Percentiles rank a stretch among this genome's conserved stretches.
phyloP scores from a whole-genome alignment of 1,140 invertebrate genomes.

The Scylla paramamosain region DNA sequence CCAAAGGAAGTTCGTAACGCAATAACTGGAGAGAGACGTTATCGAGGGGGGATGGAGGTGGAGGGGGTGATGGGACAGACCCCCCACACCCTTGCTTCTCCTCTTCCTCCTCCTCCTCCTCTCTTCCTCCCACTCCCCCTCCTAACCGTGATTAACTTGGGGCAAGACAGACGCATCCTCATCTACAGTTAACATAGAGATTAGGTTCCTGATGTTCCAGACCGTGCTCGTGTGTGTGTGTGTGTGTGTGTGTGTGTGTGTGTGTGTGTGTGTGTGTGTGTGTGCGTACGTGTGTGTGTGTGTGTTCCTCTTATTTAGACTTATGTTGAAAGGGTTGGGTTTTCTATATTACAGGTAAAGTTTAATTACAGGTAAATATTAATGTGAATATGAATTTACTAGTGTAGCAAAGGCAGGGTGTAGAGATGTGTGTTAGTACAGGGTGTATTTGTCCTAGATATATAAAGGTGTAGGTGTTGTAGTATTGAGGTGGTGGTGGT shows the following conservation, averaged over 20 bases:
- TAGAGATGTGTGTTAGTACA: background rate
- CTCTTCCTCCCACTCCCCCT: background rate
- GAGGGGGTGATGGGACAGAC: background rate
- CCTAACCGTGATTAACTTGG: background rate
- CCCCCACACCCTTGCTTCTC: background rate
- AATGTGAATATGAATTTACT: background rate
- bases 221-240: constrained; percentile 30
- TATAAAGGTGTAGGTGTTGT: too few relatives aligned
- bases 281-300: background rate
- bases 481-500: too few relatives aligned
- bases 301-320: background rate
- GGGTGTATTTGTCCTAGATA: too few relatives aligned
- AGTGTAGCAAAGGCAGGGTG: background rate
- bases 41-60: background rate
- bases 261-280: constrained; percentile 45
- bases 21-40: constrained; percentile 46
- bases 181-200: constrained; percentile 49
- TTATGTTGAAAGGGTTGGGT: background rate
- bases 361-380: background rate
- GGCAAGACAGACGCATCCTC: constrained; percentile 33
- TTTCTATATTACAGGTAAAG: too few relatives aligned
- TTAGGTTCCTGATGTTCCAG: background rate
- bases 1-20: constrained; percentile 54
- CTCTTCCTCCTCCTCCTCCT: background rate
- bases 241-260: constrained; percentile 36